Base-by-base conservation (phyloP, 2,113 vertebrate genomes). In the Gambusia affinis region DNA sequence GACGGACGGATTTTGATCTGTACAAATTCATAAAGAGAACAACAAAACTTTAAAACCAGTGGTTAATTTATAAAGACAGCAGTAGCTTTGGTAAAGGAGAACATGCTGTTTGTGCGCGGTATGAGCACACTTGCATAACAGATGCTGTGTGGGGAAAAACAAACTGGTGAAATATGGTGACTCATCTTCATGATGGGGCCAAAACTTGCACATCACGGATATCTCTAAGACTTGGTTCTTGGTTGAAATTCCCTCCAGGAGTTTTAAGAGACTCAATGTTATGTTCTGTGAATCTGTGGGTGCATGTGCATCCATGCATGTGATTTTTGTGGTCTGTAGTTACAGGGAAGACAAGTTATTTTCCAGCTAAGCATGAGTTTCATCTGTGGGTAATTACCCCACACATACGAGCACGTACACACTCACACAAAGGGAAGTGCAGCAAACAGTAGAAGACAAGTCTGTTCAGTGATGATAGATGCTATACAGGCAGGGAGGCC, bases 401-500 rank as follows among this genome's bases (percentile, higher is more conserved):
- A 80, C 60, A 73, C 65, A 64, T 57, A 30, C 54, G 3, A 28
- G 44, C 35, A 71, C 24, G n/a, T 60, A 62, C 54, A 51, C 28
- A 71, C 61, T 70, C 67, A 79, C 69, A 82, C 65, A 27, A 22
- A 14, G 67, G 54, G 42, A 80, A 71, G 70, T 24, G 22, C 54
- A 80, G 31, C 1, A 62, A 79, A 69, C 75, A 86, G 80, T 67
- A 42, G 80, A 82, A 88, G 87, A 87, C 84, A 85, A 82, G 85
- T 89, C 86, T 87, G 85, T 88, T 91, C 82, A 78, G 86, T 63
- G 73, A 86, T 92, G 86, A 91, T 90, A 84, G 88, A 91, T 84
- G 86, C 78, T 84, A 27, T 78, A 90, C 85, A 91, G 85, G 86
- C 85, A 81, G 83, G 83, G 85, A 88, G 85, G 81, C 82, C 67